Conservation (phyloP, 2,888 invertebrate genomes). For the Nemoura dubitans region DNA sequence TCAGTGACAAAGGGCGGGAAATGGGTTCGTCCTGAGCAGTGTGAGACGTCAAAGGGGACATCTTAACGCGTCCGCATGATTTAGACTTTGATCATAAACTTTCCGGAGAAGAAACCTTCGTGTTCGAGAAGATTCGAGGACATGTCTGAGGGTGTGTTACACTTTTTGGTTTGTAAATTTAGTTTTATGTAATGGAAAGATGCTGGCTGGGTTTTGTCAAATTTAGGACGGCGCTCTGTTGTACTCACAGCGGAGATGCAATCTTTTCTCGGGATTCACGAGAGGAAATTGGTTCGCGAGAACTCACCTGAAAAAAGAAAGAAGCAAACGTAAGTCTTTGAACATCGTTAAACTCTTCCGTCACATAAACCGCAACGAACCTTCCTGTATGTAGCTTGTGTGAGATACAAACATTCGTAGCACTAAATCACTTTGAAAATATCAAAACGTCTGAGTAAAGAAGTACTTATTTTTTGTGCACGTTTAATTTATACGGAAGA, state of each 20-base stretch:
- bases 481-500: not conserved
- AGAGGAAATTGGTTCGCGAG: not conserved
- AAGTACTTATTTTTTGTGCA: not conserved
- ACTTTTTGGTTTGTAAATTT: not conserved
- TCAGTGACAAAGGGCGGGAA: not conserved
- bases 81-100: not conserved
- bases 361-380: constrained; percentile 1
- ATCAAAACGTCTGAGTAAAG: not conserved
- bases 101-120: not conserved
- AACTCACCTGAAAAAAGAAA: constrained; percentile 31
- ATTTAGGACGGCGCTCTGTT: not conserved
- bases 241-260: not conserved
- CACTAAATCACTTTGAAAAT: constrained; percentile 10
- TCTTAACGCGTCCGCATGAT: not conserved
- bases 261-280: not conserved
- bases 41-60: not conserved
- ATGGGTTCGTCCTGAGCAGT: not conserved
- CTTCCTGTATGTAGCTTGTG: not conserved
- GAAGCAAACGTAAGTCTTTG: constrained; percentile 2
- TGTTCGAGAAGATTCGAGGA: not conserved
- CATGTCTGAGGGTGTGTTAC: not conserved
- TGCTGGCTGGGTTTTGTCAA: not conserved
- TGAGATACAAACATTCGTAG: not conserved
- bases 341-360: constrained; percentile 28
- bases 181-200: not conserved